Evolutionary conservation across 2,797 vertebrate genomes (phyloP).

Genomic region (Brachymystax lenok): DNA sequence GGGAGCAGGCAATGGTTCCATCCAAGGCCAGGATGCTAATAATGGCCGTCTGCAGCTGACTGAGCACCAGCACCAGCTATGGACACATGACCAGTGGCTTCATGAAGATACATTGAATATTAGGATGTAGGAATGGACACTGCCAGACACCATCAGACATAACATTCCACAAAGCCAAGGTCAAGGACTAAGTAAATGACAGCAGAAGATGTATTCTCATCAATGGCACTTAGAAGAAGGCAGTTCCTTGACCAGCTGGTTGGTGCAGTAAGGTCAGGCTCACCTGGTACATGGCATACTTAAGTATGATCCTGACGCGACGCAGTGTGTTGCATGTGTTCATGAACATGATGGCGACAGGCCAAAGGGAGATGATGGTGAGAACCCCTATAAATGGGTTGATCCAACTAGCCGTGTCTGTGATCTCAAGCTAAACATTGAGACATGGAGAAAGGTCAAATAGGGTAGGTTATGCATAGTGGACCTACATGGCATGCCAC

Average conservation of each 20-base stretch:
- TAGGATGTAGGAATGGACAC: not conserved
- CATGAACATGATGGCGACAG: conserved; percentile 85
- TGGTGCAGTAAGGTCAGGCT: conserved; percentile 45
- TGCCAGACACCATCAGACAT: not conserved
- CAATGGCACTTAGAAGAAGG: not conserved
- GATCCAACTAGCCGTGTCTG: conserved; percentile 81
- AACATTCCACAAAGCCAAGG: not conserved
- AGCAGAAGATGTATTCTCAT: not conserved
- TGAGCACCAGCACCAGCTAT: conserved; percentile 83
- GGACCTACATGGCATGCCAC: not conserved
- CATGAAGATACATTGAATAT: not conserved
- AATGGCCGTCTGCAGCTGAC: conserved; percentile 84
- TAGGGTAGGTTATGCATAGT: not conserved
- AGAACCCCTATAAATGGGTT: conserved; percentile 78
- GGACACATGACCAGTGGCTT: conserved; percentile 30
- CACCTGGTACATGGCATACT: conserved; percentile 89
- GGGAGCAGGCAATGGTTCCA: conserved; percentile 79
- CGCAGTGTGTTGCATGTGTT: conserved; percentile 70
- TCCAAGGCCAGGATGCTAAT: conserved; percentile 82
- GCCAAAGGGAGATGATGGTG: conserved; percentile 85
- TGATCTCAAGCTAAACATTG: conserved; percentile 72
- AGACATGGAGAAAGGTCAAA: conserved; percentile 6
- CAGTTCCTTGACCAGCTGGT: not conserved
- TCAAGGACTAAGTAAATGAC: not conserved
- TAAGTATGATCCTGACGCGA: conserved; percentile 80